Evolutionary conservation across 2,888 invertebrate species (phyloP).

Genomic region (Stenurella melanura): DNA sequence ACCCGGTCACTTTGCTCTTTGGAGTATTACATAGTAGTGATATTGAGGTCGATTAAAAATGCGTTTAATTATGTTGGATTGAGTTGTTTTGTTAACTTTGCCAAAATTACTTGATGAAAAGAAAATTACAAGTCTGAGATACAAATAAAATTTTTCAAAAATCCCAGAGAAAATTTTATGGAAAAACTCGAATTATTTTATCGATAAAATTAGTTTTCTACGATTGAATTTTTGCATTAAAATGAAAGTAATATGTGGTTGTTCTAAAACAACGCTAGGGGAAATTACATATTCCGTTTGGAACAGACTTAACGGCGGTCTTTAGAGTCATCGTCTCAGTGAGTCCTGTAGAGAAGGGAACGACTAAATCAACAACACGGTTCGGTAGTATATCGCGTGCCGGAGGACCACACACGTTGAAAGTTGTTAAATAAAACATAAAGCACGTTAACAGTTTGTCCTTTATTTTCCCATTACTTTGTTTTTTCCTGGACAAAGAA

Average conservation of each 20-base stretch:
- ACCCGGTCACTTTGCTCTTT: no score
- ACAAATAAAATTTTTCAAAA: no score
- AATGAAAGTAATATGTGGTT: not conserved
- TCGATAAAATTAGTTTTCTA: no score
- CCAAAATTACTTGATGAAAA: no score
- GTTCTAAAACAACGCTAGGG: not conserved
- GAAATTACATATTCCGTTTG: constrained; percentile 14
- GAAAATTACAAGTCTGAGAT: no score
- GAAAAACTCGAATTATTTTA: no score
- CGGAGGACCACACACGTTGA: constrained; percentile 72
- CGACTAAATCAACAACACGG: constrained; percentile 42
- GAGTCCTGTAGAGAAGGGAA: constrained; percentile 35
- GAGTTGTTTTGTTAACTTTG: no score
- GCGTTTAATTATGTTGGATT: no score
- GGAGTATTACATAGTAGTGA: no score
- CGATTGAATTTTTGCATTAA: not conserved
- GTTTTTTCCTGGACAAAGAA: not conserved
- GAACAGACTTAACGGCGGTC: constrained; percentile 28
- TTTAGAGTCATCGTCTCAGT: constrained; percentile 27
- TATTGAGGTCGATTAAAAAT: no score
- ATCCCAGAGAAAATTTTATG: no score
- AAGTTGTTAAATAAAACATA: constrained; percentile 74
- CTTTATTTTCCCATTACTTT: constrained; percentile 65
- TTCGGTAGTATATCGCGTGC: constrained; percentile 72
- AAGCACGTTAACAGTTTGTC: constrained; percentile 72